Evolutionary conservation across 1,140 invertebrate species (phyloP).

Genomic region (Drosophila ironensis): DNA sequence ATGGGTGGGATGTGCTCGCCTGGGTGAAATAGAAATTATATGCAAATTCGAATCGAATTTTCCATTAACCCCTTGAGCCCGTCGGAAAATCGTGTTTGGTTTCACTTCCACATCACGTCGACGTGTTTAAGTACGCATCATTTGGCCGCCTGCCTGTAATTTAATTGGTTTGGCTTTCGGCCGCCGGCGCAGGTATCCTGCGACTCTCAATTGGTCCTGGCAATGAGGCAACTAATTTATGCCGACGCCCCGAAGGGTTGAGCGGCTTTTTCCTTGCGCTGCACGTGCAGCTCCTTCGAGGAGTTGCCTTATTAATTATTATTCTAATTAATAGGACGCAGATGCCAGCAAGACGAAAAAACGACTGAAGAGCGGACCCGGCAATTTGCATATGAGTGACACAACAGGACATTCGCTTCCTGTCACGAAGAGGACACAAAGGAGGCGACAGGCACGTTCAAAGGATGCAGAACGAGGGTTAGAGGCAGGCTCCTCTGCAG

Average conservation of each 20-base stretch:
- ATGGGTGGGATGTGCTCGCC: constrained; percentile 1
- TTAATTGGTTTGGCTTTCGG: constrained; percentile 71
- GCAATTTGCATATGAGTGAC: constrained; percentile 81
- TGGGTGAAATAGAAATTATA: constrained; percentile 76
- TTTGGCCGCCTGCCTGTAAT: constrained; percentile 71
- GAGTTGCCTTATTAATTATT: constrained; percentile 79
- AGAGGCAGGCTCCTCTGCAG: constrained; percentile 4
- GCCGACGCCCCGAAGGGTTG: constrained; percentile 21
- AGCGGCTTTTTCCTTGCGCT: constrained; percentile 12
- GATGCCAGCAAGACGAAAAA: constrained; percentile 24
- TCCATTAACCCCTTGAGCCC: constrained; percentile 60
- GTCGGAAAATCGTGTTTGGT: constrained; percentile 53
- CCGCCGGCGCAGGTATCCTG: constrained; percentile 32
- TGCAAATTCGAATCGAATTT: constrained; percentile 70
- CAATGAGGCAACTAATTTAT: constrained; percentile 74
- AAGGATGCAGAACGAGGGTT: constrained; percentile 20
- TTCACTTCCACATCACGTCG: constrained; percentile 66
- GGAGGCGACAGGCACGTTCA: constrained; percentile 57
- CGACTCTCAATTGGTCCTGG: constrained; percentile 22
- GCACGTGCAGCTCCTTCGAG: constrained; percentile 63
- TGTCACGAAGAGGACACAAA: constrained; percentile 58
- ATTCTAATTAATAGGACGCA: constrained; percentile 80
- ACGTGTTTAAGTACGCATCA: constrained; percentile 80
- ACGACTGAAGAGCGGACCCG: constrained; percentile 17
- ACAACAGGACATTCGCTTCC: constrained; percentile 79